These are phyloP conservation scores for Montipora cactus DNA, from an alignment of 64 coral and sea anemone genomes.

Conservation along the genomic window DNA sequence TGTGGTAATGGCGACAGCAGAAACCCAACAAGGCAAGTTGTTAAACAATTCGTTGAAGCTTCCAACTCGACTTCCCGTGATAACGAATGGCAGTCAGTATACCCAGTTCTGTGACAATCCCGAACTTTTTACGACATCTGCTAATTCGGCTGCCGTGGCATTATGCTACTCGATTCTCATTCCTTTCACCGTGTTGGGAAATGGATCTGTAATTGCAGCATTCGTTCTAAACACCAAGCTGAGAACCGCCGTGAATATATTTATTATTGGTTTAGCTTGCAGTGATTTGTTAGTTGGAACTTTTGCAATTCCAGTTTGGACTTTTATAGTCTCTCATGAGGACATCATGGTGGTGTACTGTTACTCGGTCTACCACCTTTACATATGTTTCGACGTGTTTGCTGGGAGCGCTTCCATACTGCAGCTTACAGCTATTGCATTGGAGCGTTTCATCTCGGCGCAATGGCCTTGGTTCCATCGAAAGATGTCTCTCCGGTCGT, in stretches of 20 bases:
- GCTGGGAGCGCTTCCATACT: slow-evolving; percentile 75
- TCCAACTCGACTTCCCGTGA: neutral
- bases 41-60: neutral
- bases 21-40: slow-evolving; percentile 2
- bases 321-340: slow-evolving; percentile 38
- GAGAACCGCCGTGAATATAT: slow-evolving; percentile 62
- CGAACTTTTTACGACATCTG: neutral
- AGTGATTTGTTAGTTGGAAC: slow-evolving; percentile 63
- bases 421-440: slow-evolving; percentile 75
- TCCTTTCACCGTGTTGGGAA: slow-evolving; percentile 60
- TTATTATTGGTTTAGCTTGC: slow-evolving; percentile 51
- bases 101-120: neutral
- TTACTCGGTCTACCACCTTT: neutral
- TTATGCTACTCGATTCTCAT: slow-evolving; percentile 43
- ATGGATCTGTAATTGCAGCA: slow-evolving; percentile 65
- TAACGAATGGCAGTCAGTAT: neutral
- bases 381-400: slow-evolving; percentile 69
- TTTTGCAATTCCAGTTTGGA: slow-evolving; percentile 67
- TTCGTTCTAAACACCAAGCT: slow-evolving; percentile 53
- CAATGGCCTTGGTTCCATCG: slow-evolving; percentile 79
- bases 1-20: neutral
- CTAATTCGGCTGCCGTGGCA: neutral
- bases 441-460: slow-evolving; percentile 75
- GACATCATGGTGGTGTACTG: slow-evolving; percentile 14
- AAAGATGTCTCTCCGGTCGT: slow-evolving; percentile 30